Evolutionary conservation across 2,113 vertebrate genomes (phyloP).

Genomic region (western clawed frog (Xenopus tropicalis)): DNA sequence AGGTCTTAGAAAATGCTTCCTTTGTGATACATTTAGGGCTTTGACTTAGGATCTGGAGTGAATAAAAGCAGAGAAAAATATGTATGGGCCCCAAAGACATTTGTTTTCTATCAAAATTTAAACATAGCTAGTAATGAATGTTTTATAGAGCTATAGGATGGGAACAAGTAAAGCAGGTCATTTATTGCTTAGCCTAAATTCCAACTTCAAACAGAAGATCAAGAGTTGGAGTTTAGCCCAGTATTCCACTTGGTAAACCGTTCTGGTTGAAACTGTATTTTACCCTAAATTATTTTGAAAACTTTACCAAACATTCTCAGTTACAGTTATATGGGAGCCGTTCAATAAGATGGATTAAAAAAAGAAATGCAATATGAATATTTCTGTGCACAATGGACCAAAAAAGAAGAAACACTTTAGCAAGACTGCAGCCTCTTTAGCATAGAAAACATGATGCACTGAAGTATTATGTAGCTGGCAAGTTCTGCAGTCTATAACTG

Average conservation of each 20-base stretch:
- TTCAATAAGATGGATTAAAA: neutral
- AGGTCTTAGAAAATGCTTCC: too few species aligned
- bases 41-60: neutral
- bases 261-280: slow-evolving; percentile 8
- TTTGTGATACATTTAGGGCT: too few species aligned
- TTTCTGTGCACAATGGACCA: too few species aligned
- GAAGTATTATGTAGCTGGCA: too few species aligned
- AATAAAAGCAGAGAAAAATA: neutral
- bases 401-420: too few species aligned
- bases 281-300: slow-evolving; percentile 20
- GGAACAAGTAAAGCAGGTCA: slow-evolving; percentile 18
- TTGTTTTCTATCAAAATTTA: slow-evolving; percentile 34
- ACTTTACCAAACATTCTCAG: neutral
- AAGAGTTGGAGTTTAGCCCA: slow-evolving; percentile 32
- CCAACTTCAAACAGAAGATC: slow-evolving; percentile 31
- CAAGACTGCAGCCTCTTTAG: too few species aligned
- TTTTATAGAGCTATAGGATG: slow-evolving; percentile 21
- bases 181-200: neutral
- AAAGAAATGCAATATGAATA: too few species aligned
- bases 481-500: too few species aligned
- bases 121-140: slow-evolving; percentile 16
- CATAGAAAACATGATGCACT: too few species aligned
- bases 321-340: neutral
- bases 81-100: neutral
- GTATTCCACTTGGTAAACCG: slow-evolving; percentile 5